Percentiles rank a stretch among this genome's conserved stretches.
phyloP scores from a whole-genome alignment of 2,797 vertebrate genomes.

The Myiotriccus ornatus region DNA sequence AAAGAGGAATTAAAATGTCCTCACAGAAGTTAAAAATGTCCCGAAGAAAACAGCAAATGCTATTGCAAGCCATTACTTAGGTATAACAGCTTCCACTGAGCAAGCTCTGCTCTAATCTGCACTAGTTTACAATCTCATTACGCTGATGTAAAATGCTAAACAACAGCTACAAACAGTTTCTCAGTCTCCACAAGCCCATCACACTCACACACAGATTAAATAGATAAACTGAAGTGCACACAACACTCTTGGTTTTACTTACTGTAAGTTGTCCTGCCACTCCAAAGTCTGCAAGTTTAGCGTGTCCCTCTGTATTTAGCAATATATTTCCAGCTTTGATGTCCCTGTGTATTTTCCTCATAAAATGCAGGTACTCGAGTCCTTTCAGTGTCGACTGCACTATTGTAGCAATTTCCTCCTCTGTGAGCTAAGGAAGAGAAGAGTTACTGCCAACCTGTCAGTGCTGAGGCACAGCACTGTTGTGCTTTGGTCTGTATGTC shows the following conservation, averaged over 20 bases:
- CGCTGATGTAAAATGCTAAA: neutral
- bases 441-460: neutral
- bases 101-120: neutral
- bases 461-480: neutral
- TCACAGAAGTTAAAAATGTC: neutral
- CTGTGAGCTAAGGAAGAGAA: slow-evolving; percentile 81
- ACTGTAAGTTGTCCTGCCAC: slow-evolving; percentile 95
- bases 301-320: slow-evolving; percentile 90
- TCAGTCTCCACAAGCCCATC: neutral
- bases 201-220: fast-evolving
- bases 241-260: slow-evolving; percentile 55
- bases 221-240: neutral
- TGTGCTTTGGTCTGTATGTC: neutral
- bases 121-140: neutral
- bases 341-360: slow-evolving; percentile 97
- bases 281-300: slow-evolving; percentile 96
- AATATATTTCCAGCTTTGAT: slow-evolving; percentile 97
- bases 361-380: slow-evolving; percentile 95
- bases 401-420: slow-evolving; percentile 92
- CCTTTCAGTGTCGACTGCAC: slow-evolving; percentile 90
- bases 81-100: neutral
- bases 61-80: neutral
- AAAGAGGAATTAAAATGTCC: neutral
- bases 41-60: neutral
- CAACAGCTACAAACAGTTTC: neutral